phyloP scores from a whole-genome alignment of 2,113 vertebrate genomes.

The Eulemur macaco region DNA sequence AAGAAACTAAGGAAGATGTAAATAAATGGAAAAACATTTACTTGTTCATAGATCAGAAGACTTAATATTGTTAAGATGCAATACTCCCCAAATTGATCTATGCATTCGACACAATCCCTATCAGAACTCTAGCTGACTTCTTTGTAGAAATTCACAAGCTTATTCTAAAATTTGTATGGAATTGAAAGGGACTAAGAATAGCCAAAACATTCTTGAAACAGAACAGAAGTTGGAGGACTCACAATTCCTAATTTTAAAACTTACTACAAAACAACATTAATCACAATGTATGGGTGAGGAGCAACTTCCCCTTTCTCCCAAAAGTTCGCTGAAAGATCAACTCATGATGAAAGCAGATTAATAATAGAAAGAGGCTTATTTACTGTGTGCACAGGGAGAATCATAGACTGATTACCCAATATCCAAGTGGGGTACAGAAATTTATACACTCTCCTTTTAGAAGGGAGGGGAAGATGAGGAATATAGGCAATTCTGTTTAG shows the following conservation, averaged over 20 bases:
- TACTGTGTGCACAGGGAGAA: no score
- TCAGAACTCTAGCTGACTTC: neutral
- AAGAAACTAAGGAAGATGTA: neutral
- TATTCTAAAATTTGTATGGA: neutral
- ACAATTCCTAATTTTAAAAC: neutral
- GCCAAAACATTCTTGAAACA: neutral
- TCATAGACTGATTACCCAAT: no score
- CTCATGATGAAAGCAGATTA: no score
- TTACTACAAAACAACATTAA: neutral
- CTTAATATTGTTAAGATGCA: neutral
- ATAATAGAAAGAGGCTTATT: no score
- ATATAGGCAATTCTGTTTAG: no score
- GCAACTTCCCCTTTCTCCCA: no score
- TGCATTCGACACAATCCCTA: neutral
- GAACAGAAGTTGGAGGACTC: neutral
- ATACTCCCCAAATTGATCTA: neutral
- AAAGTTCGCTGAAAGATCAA: no score
- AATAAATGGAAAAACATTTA: neutral
- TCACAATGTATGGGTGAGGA: neutral
- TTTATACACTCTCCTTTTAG: no score
- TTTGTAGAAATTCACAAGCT: slow-evolving; percentile 15
- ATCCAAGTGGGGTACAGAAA: no score
- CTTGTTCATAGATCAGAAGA: neutral
- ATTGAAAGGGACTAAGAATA: neutral
- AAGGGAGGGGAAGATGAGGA: no score